A percentile compares a stretch with the other conserved stretches of the same genome.
Evolutionary conservation across 2,888 invertebrate species (phyloP).

Genomic region (Polymixis flavicincta): DNA sequence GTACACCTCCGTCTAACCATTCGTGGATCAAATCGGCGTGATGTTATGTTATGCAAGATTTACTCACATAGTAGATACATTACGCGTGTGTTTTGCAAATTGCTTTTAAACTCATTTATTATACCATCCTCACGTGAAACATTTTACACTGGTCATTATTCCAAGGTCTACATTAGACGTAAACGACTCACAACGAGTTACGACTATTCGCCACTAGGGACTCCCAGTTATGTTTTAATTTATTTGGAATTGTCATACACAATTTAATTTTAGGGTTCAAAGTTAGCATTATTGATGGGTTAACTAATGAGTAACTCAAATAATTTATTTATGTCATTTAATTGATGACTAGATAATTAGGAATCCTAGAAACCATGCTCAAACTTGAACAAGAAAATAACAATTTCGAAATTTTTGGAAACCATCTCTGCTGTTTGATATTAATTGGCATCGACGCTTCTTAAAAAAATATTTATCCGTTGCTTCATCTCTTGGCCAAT

Average conservation of each 20-base stretch:
- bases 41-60: not conserved
- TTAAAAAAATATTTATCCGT: not conserved
- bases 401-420: not conserved
- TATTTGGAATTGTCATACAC: conserved; percentile 28
- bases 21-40: too few relatives aligned
- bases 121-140: conserved; percentile 19
- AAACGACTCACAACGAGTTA: conserved; percentile 30
- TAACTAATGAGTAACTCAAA: not conserved
- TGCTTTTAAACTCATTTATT: conserved; percentile 18
- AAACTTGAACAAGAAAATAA: not conserved
- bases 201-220: conserved; percentile 22
- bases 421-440: not conserved
- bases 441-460: not conserved
- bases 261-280: conserved; percentile 20
- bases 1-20: not conserved
- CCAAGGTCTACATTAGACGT: conserved; percentile 32
- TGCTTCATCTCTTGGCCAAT: not conserved
- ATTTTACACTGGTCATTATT: conserved; percentile 28
- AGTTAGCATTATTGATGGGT: not conserved
- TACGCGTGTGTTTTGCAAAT: conserved; percentile 17
- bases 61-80: not conserved
- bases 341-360: too few relatives aligned
- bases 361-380: not conserved
- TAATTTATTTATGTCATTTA: not conserved
- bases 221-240: conserved; percentile 28